These are phyloP conservation scores for Polymixis lichenea DNA, from an alignment of 2,888 invertebrate species.

Conservation along the genomic window DNA sequence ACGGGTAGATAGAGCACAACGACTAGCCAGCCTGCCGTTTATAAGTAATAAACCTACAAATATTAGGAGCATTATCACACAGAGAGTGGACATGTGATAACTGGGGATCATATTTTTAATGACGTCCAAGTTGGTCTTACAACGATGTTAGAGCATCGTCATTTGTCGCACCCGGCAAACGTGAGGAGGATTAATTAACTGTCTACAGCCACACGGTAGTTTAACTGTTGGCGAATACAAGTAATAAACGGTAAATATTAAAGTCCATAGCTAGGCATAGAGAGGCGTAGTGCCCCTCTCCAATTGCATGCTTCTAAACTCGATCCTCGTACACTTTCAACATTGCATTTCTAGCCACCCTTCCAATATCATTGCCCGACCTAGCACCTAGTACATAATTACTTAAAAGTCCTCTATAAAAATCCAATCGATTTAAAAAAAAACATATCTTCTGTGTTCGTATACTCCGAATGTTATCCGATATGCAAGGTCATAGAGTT, in stretches of 20 bases:
- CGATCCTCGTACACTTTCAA: neutral
- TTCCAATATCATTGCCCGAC: neutral
- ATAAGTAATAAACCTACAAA: constrained; percentile 49
- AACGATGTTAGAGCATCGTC: constrained; percentile 10
- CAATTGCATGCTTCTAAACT: neutral
- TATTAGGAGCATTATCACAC: constrained; percentile 45
- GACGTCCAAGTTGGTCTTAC: constrained; percentile 5
- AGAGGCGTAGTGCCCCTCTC: no score
- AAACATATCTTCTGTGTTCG: neutral
- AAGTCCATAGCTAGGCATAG: neutral
- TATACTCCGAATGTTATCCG: neutral
- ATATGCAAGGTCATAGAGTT: neutral
- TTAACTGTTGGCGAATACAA: neutral
- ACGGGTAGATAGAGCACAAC: constrained; percentile 18
- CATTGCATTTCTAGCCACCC: neutral
- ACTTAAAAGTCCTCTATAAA: neutral
- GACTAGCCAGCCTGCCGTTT: constrained; percentile 32
- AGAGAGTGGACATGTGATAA: constrained; percentile 35
- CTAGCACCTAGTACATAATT: neutral
- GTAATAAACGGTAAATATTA: constrained; percentile 10
- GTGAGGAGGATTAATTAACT: constrained; percentile 19
- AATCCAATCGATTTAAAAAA: neutral
- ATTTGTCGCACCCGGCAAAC: constrained; percentile 8
- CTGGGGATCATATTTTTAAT: constrained; percentile 40
- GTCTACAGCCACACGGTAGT: neutral